phyloP scores from a whole-genome alignment of 2,888 invertebrate species.

The Campopleginae sp. region DNA sequence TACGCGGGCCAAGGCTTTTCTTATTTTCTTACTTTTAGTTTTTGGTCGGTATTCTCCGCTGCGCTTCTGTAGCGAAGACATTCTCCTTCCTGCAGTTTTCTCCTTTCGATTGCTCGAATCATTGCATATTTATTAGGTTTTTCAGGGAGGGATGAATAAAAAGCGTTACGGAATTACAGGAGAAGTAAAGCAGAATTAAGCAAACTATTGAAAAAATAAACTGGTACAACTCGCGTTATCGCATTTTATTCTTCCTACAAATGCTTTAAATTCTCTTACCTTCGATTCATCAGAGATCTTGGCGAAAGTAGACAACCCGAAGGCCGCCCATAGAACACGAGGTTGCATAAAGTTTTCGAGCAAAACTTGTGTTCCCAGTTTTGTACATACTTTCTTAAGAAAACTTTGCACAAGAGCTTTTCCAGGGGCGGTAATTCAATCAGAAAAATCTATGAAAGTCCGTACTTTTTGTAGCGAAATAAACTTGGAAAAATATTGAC shows the following conservation, averaged over 20 bases:
- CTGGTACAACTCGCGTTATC: conserved; percentile 40
- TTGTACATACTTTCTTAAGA: conserved; percentile 30
- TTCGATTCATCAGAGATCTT: conserved; percentile 39
- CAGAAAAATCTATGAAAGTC: not conserved
- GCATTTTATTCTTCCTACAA: conserved; percentile 2
- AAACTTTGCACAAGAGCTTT: conserved; percentile 23
- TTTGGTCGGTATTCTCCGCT: conserved; percentile 35
- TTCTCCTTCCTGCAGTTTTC: conserved; percentile 64
- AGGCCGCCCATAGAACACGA: conserved; percentile 69
- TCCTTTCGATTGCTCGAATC: conserved; percentile 74
- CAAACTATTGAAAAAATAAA: conserved; percentile 47
- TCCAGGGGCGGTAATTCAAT: not conserved
- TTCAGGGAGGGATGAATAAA: conserved; percentile 54
- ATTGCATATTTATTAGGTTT: conserved; percentile 82
- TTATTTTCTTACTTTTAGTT: conserved; percentile 40
- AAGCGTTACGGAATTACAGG: conserved; percentile 38
- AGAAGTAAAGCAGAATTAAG: conserved; percentile 37
- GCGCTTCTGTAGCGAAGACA: conserved; percentile 10
- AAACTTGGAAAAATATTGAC: not conserved
- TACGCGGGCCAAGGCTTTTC: conserved; percentile 47
- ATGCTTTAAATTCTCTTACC: conserved; percentile 23
- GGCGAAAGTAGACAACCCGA: conserved; percentile 69
- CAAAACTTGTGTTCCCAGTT: conserved; percentile 44
- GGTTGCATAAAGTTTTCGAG: conserved; percentile 44
- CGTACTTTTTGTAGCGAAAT: not conserved